Evolutionary conservation across 1,140 invertebrate genomes (phyloP), one percentile per base, ranked within the genome.

Genomic region (Drosophila bocki): DNA sequence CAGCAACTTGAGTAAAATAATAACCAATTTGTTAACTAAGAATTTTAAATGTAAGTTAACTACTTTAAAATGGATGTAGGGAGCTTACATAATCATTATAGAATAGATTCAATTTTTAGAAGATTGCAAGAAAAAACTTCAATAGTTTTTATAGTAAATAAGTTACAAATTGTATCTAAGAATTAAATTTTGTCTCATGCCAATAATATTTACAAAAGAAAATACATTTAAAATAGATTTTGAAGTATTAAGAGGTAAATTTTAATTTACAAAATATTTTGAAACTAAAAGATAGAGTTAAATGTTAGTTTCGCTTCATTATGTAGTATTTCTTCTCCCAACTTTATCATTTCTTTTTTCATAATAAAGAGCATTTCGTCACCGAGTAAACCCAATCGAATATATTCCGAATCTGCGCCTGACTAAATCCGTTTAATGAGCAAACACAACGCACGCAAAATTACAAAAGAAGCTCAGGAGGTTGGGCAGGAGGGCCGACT

Each of bases 401-500:
- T 22, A 37, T 68, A 17, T 41, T 50, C 44, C 42, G 6, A 39
- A 50, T 59, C 53, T 50, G 37, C 53, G 62, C 58, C 48, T 68
- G 67, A 29, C 76, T 53, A 74, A 78, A 81, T 82, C 81, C 85
- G 81, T 90, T 90, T 90, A 90, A 90, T 90, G 85, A 90, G 85
- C 85, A 90, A 90, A 90, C 85, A 90, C 62, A 87, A 90, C 81
- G 85, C 81, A 90, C 81, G 85, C 85, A 85, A 87, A 87, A 87
- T 87, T 78, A 84, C 84, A 87, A 87, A 87, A 79, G 75, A 48
- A 70, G 57, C 39, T 35, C 29, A 39, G 22, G 26, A 60, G 53
- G 15, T 32, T 1, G 26, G 41, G 50, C n/a, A 15, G 15, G 15
- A 22, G 37, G 29, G 47, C 9, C 9, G 42, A 13, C 3, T 35